phyloP scores from a whole-genome alignment of 2,797 vertebrate species.

The Simalia tracyae region DNA sequence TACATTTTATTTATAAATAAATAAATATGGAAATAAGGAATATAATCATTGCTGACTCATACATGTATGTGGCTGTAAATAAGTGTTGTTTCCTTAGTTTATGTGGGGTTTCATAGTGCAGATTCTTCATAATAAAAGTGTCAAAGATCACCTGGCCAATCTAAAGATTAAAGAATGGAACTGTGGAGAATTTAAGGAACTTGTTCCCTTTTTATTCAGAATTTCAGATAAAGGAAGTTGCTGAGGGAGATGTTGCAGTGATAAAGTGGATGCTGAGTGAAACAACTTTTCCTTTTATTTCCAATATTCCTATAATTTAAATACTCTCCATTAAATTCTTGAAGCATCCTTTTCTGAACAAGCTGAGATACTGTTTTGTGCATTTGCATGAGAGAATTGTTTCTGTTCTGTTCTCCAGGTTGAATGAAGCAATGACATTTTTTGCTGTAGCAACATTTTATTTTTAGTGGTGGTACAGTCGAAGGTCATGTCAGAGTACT shows the following conservation, averaged over 20 bases:
- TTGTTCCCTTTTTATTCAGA: not conserved
- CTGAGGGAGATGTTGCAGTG: not conserved
- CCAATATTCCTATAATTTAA: not conserved
- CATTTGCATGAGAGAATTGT: not conserved
- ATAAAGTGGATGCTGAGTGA: not conserved
- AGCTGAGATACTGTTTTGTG: not conserved
- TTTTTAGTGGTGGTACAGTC: constrained; percentile 47
- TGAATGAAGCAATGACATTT: constrained; percentile 30
- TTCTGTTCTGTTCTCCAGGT: constrained; percentile 23
- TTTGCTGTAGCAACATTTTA: constrained; percentile 58
- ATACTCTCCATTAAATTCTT: not conserved
- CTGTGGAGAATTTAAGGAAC: not conserved
- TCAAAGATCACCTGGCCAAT: not conserved
- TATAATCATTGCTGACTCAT: not conserved
- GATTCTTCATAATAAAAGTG: not conserved
- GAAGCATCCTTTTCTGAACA: not conserved
- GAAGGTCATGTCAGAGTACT: constrained; percentile 46
- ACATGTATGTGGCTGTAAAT: not conserved
- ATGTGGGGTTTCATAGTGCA: not conserved
- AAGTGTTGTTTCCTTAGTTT: not conserved
- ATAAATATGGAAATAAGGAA: not conserved
- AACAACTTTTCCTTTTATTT: not conserved
- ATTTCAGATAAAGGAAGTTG: not conserved
- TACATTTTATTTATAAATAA: too few relatives aligned
- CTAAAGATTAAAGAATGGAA: not conserved